phyloP scores from a whole-genome alignment of 2,888 invertebrate species.

The Hypercompe scribonia region DNA sequence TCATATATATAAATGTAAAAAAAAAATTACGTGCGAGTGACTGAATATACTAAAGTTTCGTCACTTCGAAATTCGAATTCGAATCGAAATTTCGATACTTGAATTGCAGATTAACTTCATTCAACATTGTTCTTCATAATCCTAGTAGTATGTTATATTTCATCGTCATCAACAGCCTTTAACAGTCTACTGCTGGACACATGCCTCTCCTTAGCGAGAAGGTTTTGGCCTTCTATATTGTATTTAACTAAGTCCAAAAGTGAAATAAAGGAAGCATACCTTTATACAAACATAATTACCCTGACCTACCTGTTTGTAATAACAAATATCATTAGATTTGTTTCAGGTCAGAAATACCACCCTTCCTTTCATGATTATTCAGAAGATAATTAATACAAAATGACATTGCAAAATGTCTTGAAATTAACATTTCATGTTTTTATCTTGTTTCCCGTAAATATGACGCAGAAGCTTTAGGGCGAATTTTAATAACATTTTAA shows the following conservation, averaged over 20 bases:
- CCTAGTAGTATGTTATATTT: background rate
- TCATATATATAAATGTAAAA: too few species aligned
- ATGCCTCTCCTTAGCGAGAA: too few species aligned
- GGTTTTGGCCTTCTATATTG: too few species aligned
- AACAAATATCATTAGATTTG: background rate
- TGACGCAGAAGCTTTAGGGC: slow-evolving; percentile 33
- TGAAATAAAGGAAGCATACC: background rate
- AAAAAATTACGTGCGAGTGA: too few species aligned
- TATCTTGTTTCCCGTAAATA: slow-evolving; percentile 6
- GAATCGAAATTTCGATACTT: too few species aligned
- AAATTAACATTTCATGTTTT: slow-evolving; percentile 9
- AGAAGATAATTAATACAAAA: slow-evolving; percentile 12
- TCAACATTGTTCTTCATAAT: background rate
- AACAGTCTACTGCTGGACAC: too few species aligned
- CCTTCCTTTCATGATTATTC: background rate
- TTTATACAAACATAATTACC: background rate
- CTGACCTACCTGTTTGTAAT: background rate
- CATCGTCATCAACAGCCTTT: too few species aligned
- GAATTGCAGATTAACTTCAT: background rate
- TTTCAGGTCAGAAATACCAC: background rate
- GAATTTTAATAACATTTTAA: slow-evolving; percentile 47
- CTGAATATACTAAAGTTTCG: too few species aligned
- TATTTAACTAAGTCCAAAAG: background rate
- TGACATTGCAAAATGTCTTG: slow-evolving; percentile 9
- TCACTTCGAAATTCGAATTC: too few species aligned